These are phyloP conservation scores for Thalassophryne amazonica DNA, from an alignment of 2,797 vertebrate species.

Conservation along the genomic window DNA sequence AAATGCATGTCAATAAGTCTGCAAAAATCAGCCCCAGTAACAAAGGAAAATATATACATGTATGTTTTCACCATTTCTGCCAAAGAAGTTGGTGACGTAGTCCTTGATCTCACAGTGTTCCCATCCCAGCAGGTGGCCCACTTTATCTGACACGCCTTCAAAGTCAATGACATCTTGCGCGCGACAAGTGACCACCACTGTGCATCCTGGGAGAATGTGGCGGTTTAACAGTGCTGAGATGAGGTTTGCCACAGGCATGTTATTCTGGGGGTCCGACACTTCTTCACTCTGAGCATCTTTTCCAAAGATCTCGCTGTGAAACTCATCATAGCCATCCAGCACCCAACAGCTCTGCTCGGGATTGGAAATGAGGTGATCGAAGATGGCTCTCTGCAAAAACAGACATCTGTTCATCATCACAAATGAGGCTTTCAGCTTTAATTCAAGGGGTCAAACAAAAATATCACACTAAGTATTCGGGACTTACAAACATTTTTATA, in stretches of 20 bases:
- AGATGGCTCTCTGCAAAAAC: constrained; percentile 52
- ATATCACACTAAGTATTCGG: too few relatives aligned
- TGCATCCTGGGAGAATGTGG: constrained; percentile 83
- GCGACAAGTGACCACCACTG: constrained; percentile 85
- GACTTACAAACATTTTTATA: too few relatives aligned
- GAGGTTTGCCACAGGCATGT: constrained; percentile 68
- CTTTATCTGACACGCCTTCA: constrained; percentile 55
- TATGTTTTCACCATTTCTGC: constrained; percentile 38
- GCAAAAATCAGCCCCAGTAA: not conserved
- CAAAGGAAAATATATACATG: not conserved
- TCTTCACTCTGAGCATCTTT: not conserved
- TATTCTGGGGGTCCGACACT: constrained; percentile 15
- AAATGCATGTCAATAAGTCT: not conserved
- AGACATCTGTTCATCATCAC: too few relatives aligned
- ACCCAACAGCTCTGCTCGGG: constrained; percentile 80
- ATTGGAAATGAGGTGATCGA: constrained; percentile 79
- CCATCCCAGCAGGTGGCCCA: constrained; percentile 83
- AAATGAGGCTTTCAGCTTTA: too few relatives aligned
- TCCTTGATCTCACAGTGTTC: constrained; percentile 74
- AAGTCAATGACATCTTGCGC: constrained; percentile 73
- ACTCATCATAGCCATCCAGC: constrained; percentile 93
- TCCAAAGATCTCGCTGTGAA: constrained; percentile 53
- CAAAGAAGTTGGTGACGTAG: constrained; percentile 80
- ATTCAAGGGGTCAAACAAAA: too few relatives aligned
- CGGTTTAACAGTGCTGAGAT: constrained; percentile 80